Conservation (phyloP, 2,888 invertebrate genomes). For the Melanophora roralis region DNA sequence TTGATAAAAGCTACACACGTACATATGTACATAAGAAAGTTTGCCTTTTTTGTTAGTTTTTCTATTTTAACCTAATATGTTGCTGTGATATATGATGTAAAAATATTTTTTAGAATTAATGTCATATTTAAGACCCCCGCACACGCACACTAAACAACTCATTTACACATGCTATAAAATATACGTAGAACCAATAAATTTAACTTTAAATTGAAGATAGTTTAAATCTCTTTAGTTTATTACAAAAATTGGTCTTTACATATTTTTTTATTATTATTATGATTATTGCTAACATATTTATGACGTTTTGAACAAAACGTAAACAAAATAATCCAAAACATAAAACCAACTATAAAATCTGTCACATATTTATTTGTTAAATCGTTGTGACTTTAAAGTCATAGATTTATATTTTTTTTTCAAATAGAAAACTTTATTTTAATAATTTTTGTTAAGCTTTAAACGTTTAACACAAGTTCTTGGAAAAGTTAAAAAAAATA, state of each 20-base stretch:
- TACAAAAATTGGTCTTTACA: too few relatives aligned
- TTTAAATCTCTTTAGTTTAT: too few relatives aligned
- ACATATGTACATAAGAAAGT: not conserved
- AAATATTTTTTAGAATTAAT: slow-evolving; percentile 54
- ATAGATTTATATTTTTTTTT: slow-evolving; percentile 40
- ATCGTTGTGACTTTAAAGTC: not conserved
- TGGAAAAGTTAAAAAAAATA: slow-evolving; percentile 40
- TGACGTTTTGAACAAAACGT: not conserved
- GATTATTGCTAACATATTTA: slow-evolving; percentile 26
- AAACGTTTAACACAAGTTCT: slow-evolving; percentile 1
- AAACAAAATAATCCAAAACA: not conserved
- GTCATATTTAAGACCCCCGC: slow-evolving; percentile 31
- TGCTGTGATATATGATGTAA: slow-evolving; percentile 39
- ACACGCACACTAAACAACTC: too few relatives aligned
- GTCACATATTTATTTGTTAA: not conserved
- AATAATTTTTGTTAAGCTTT: not conserved
- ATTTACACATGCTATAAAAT: too few relatives aligned
- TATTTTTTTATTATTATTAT: not conserved
- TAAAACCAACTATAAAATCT: slow-evolving; percentile 4
- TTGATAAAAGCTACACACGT: not conserved
- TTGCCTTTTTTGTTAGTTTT: not conserved
- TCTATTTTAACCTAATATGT: not conserved
- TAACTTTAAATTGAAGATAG: too few relatives aligned
- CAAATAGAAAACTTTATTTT: slow-evolving; percentile 21
- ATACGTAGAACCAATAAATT: too few relatives aligned